A percentile compares a stretch with the other conserved stretches of the same genome.
These are phyloP conservation scores for Andrena marginata DNA, from an alignment of 2,888 invertebrate species.

Conservation along the genomic window DNA sequence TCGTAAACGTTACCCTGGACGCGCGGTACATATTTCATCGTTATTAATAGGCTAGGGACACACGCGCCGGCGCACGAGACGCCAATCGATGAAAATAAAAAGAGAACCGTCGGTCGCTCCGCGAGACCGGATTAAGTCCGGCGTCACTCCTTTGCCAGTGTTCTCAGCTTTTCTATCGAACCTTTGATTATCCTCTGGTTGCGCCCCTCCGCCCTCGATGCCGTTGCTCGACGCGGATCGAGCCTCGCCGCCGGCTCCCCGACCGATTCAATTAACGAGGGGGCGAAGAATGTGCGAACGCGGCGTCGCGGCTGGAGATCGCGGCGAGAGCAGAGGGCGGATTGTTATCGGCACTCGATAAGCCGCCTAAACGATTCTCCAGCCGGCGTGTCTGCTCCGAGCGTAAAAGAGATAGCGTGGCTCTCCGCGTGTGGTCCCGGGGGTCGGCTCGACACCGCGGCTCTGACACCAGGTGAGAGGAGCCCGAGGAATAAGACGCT, in stretches of 20 bases:
- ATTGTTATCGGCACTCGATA: slow-evolving; percentile 55
- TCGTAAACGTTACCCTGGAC: slow-evolving; percentile 49
- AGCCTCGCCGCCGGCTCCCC: not conserved
- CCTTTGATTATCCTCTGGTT: not conserved
- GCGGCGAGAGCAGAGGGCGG: not conserved
- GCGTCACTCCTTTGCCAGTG: not conserved
- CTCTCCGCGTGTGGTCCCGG: slow-evolving; percentile 66
- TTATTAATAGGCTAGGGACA: slow-evolving; percentile 64
- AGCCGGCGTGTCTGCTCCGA: slow-evolving; percentile 55
- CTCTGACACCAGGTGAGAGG: slow-evolving; percentile 29
- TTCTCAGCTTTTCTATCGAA: not conserved
- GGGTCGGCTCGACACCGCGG: slow-evolving; percentile 8
- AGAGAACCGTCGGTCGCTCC: not conserved
- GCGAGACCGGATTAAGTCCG: not conserved
- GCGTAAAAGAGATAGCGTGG: slow-evolving; percentile 61
- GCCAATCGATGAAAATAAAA: not conserved
- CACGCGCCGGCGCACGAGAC: not conserved
- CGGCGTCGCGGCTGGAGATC: not conserved
- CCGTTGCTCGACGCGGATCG: not conserved
- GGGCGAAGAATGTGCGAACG: not conserved
- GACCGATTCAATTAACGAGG: slow-evolving; percentile 2
- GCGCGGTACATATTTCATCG: slow-evolving; percentile 48
- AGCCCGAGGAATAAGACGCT: slow-evolving; percentile 27
- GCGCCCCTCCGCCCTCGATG: not conserved
- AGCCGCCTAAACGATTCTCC: slow-evolving; percentile 64